Base-by-base conservation (phyloP, 1,140 invertebrate species). In the Neotoxoptera formosana region DNA sequence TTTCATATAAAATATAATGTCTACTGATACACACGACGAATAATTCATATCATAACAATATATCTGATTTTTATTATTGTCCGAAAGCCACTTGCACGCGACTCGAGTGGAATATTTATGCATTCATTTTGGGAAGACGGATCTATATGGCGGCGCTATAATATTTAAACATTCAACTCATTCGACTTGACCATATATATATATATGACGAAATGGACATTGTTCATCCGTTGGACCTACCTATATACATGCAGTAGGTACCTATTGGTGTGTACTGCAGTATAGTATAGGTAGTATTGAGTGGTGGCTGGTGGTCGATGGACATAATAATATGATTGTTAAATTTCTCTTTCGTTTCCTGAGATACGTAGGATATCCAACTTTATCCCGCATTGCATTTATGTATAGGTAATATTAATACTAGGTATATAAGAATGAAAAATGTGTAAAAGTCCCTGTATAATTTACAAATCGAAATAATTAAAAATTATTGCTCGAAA, bases 121-220 rank as follows among this genome's bases (percentile, higher is more conserved):
- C 1, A 56, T 41, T 30, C 7, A 51, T 90, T 90, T 90, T 47
- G 51, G 53, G 88, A 90, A 89, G 87, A 89, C 88, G 87, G 25
- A 76, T 76, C 84, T n/a, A 11, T 48, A 23, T 48, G 48, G 88
- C 53, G 89, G 88, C 34, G 88, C 51, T 56, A 56, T 86, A 84
- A 45, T 86, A 36, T 90, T 90, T 90, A 90, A 90, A 53, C 17
- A 90, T 90, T 90, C 88, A 90, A 60, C 51, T 60, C 88, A 30
- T 90, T 45, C 88, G 25, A 60, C 36, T 1, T 36, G 25, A 87
- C 84, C n/a, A 41, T 41, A 41, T 41, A 41, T 41, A 41, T 41
- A 41, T 41, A n/a, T 25, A 51, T 60, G 88, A 90, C 8, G 87
- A 90, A 90, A 90, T 41, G 36, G 21, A 53, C 48, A 48, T 60